Evolutionary conservation across 2,797 vertebrate species (phyloP).

Genomic region (Channallabes apus): DNA sequence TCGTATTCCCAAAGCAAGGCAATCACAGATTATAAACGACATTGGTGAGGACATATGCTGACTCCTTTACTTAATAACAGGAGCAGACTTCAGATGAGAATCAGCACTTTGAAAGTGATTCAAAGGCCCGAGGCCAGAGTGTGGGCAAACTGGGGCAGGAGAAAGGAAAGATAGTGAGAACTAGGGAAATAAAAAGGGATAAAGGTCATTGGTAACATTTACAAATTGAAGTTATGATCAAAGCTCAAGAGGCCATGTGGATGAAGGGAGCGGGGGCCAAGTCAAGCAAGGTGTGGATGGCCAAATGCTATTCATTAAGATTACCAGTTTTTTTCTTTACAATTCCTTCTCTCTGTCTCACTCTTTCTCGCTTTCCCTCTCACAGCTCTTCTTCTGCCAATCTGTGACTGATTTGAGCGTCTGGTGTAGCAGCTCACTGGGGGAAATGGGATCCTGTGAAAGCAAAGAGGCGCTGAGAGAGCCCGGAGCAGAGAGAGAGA

Average conservation of each 20-base stretch:
- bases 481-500: conserved; percentile 48
- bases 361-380: conserved; percentile 36
- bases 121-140: conserved; percentile 77
- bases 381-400: conserved; percentile 80
- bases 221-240: conserved; percentile 81
- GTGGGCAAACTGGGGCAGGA: conserved; percentile 37
- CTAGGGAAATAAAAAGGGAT: conserved; percentile 55
- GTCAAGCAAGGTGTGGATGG: conserved; percentile 80
- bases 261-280: conserved; percentile 58
- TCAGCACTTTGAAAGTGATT: conserved; percentile 83
- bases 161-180: conserved; percentile 41
- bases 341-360: conserved; percentile 34
- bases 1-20: conserved; percentile 54
- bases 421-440: conserved; percentile 81
- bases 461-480: conserved; percentile 38
- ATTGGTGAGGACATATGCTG: conserved; percentile 48
- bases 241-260: conserved; percentile 68
- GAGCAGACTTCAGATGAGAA: conserved; percentile 85
- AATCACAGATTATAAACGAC: conserved; percentile 52
- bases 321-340: conserved; percentile 41
- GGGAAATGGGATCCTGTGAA: conserved; percentile 61
- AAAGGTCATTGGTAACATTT: conserved; percentile 71
- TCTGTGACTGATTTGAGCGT: conserved; percentile 87
- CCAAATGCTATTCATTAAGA: conserved; percentile 85
- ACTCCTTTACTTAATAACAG: conserved; percentile 74